Evolutionary conservation across 2,797 vertebrate genomes (phyloP).

Genomic region (Trichosurus vulpecula): DNA sequence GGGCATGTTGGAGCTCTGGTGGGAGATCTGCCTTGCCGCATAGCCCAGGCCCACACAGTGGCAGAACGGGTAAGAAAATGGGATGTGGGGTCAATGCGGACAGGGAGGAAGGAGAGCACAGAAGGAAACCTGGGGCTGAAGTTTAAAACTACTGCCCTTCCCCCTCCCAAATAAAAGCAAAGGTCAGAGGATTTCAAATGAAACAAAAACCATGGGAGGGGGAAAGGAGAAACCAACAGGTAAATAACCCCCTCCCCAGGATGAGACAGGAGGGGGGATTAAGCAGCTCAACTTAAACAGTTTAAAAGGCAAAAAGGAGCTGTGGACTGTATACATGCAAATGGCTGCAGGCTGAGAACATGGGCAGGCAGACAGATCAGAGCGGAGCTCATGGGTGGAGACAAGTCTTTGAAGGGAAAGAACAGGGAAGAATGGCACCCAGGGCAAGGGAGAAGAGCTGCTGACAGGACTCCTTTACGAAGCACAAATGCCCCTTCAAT

Average conservation of each 20-base stretch:
- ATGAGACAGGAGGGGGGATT: constrained; percentile 31
- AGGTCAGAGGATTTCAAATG: constrained; percentile 67
- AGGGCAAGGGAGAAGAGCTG: background rate
- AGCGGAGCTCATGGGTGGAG: constrained; percentile 73
- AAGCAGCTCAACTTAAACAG: constrained; percentile 55
- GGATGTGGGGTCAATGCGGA: constrained; percentile 55
- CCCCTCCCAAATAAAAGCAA: constrained; percentile 74
- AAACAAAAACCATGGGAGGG: constrained; percentile 73
- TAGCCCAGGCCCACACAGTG: constrained; percentile 86
- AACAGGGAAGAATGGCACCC: background rate
- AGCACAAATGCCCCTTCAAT: background rate
- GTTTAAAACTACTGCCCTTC: constrained; percentile 68
- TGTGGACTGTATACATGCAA: constrained; percentile 49
- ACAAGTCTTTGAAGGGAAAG: constrained; percentile 43
- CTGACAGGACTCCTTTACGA: constrained; percentile 29
- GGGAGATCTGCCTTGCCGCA: constrained; percentile 86
- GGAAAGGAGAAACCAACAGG: constrained; percentile 71
- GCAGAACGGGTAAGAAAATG: constrained; percentile 81
- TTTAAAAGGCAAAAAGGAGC: constrained; percentile 33
- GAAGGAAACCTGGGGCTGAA: constrained; percentile 49
- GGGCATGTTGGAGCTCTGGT: constrained; percentile 89
- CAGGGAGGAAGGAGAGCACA: background rate
- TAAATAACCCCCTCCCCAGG: constrained; percentile 56
- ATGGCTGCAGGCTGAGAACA: constrained; percentile 33
- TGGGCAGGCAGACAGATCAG: constrained; percentile 20